Conservation (phyloP, 2,113 vertebrate genomes). For the Callithrix jacchus region DNA sequence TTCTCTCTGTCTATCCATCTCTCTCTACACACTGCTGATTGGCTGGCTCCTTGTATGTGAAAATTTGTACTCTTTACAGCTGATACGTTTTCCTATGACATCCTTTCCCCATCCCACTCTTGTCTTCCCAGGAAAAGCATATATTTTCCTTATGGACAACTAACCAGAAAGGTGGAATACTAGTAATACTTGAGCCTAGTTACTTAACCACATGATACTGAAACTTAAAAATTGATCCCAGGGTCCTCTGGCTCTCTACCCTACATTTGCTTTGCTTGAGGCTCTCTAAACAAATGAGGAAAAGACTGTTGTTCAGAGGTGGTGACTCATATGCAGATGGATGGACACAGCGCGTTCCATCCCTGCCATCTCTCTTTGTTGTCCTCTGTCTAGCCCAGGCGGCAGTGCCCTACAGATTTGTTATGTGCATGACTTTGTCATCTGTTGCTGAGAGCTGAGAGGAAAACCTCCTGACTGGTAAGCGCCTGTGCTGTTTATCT, state of each 20-base stretch:
- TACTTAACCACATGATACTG: not conserved
- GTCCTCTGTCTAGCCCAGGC: not conserved
- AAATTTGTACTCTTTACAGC: not conserved
- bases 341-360: constrained; percentile 15
- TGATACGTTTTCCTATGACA: not conserved
- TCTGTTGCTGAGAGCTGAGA: constrained; percentile 46
- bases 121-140: not conserved
- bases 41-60: not conserved
- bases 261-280: not conserved
- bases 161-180: not conserved
- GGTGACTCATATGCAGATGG: constrained; percentile 40
- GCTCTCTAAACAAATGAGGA: constrained; percentile 19
- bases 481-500: not conserved
- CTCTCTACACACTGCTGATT: not conserved
- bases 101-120: not conserved
- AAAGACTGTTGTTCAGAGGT: constrained; percentile 26
- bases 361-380: not conserved
- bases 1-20: not conserved
- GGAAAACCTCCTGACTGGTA: constrained; percentile 45
- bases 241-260: not conserved
- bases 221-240: not conserved
- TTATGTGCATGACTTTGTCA: not conserved
- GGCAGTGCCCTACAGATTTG: not conserved
- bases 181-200: not conserved
- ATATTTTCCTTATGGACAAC: not conserved